A percentile compares a stretch with the other conserved stretches of the same genome.
Evolutionary conservation across 2,113 vertebrate genomes (phyloP).

Genomic region (Lasiurus borealis): DNA sequence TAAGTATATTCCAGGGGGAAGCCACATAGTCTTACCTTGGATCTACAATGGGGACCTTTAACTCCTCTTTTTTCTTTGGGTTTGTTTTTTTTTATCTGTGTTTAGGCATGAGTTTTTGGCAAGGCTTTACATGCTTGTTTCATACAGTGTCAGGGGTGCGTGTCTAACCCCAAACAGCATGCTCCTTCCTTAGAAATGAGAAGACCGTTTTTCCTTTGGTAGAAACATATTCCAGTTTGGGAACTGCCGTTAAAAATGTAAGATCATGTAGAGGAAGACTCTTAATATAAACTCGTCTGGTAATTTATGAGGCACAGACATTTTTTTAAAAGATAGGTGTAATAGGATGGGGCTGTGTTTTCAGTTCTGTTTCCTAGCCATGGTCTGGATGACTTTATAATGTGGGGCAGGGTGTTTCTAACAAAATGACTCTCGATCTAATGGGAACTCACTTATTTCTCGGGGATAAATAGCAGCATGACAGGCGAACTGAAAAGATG

Average conservation of each 20-base stretch:
- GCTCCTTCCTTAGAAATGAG: neutral
- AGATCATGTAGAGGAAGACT: neutral
- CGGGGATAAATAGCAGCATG: neutral
- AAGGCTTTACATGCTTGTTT: constrained; percentile 28
- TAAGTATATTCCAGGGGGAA: constrained; percentile 7
- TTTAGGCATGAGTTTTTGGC: constrained; percentile 50
- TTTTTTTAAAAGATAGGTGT: constrained; percentile 57
- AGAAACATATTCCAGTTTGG: constrained; percentile 54
- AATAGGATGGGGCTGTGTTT: neutral
- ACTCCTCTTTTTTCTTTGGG: neutral
- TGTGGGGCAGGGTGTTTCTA: neutral
- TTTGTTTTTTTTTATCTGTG: constrained; percentile 21
- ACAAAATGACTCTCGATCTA: constrained; percentile 28
- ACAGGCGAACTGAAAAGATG: neutral
- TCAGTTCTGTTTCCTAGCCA: constrained; percentile 36
- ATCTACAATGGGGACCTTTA: neutral
- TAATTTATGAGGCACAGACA: neutral
- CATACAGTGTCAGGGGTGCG: neutral
- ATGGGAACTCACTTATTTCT: neutral
- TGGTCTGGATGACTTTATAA: constrained; percentile 30
- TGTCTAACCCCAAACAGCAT: neutral
- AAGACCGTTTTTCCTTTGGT: neutral
- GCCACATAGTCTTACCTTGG: neutral
- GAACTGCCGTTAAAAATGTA: constrained; percentile 38
- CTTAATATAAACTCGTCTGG: constrained; percentile 36